phyloP scores from a whole-genome alignment of 2,888 invertebrate genomes.

The Dicranocentrus wangi region DNA sequence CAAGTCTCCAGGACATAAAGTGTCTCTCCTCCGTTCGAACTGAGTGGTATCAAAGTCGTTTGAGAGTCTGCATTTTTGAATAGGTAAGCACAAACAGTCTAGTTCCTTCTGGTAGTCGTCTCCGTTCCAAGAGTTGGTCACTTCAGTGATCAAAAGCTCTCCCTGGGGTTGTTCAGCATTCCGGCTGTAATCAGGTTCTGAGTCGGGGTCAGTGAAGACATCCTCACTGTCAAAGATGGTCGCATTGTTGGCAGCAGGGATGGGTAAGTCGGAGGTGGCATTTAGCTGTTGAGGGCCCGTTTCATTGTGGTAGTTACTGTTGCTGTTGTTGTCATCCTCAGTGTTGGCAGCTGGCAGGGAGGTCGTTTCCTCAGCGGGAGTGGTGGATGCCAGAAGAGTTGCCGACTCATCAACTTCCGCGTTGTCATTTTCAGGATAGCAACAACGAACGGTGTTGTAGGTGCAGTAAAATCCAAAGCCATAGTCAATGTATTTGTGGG shows the following conservation, averaged over 20 bases:
- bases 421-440: constrained; percentile 55
- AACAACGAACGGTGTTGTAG: constrained; percentile 70
- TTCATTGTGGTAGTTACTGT: neutral
- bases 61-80: constrained; percentile 39
- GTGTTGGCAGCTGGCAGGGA: neutral
- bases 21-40: constrained; percentile 60
- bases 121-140: constrained; percentile 23
- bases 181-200: neutral
- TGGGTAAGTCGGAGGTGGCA: neutral
- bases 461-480: constrained; percentile 70
- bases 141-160: constrained; percentile 52
- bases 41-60: constrained; percentile 2
- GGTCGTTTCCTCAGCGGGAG: neutral
- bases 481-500: constrained; percentile 69
- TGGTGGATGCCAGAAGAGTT: neutral
- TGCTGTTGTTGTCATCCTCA: neutral
- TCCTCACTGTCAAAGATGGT: neutral
- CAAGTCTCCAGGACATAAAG: constrained; percentile 63
- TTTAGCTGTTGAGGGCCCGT: neutral
- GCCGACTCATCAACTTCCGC: neutral
- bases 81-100: constrained; percentile 61
- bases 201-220: neutral
- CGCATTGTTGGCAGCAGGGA: neutral
- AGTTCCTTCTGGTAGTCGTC: constrained; percentile 29
- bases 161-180: constrained; percentile 7